These are phyloP conservation scores for Druon quercuslanigerum DNA, from an alignment of 1,140 invertebrate genomes.

Conservation along the genomic window DNA sequence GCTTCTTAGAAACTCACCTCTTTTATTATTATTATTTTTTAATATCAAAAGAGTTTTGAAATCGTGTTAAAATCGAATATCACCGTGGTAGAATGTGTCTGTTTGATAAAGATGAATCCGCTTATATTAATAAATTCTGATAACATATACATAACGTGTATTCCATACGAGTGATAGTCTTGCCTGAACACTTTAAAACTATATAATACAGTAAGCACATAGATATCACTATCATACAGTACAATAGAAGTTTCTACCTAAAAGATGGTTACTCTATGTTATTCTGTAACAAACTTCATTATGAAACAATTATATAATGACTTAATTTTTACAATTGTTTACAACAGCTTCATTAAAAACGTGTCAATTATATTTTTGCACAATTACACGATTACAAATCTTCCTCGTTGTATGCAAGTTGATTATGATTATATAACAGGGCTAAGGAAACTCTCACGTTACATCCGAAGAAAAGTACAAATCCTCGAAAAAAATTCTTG, in stretches of 20 bases:
- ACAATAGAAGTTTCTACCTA: slow-evolving; percentile 59
- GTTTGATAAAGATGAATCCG: slow-evolving; percentile 66
- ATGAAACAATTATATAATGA: slow-evolving; percentile 61
- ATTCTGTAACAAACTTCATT: slow-evolving; percentile 66
- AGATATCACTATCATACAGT: slow-evolving; percentile 69
- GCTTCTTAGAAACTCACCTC: slow-evolving; percentile 33
- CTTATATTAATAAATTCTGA: slow-evolving; percentile 57
- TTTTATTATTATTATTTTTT: background rate
- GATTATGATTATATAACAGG: slow-evolving; percentile 18
- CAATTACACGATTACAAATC: slow-evolving; percentile 28
- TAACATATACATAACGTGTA: slow-evolving; percentile 64
- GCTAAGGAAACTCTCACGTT: slow-evolving; percentile 3
- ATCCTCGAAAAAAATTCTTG: background rate
- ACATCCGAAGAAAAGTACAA: background rate
- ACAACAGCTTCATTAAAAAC: slow-evolving; percentile 63
- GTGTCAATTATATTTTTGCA: slow-evolving; percentile 48
- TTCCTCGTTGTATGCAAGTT: slow-evolving; percentile 4
- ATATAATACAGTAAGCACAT: slow-evolving; percentile 73
- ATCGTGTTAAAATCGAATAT: slow-evolving; percentile 52
- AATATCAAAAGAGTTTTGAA: background rate
- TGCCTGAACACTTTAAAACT: slow-evolving; percentile 64
- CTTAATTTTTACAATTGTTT: slow-evolving; percentile 67
- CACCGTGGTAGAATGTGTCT: slow-evolving; percentile 54
- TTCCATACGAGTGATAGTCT: slow-evolving; percentile 58
- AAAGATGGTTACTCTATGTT: slow-evolving; percentile 56